phyloP scores from a whole-genome alignment of 1,140 invertebrate genomes.

The Melanaphis sacchari region DNA sequence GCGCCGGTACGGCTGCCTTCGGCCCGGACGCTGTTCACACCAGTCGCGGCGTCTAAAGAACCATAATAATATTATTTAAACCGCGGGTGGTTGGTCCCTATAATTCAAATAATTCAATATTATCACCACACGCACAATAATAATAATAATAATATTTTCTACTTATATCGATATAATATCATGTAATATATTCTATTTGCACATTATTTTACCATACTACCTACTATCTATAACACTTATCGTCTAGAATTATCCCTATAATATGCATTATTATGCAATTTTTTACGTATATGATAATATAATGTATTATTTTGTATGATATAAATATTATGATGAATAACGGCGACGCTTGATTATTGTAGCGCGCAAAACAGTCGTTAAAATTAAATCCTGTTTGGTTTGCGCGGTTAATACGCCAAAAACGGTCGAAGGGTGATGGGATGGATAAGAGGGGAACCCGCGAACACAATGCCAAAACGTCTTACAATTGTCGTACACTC shows the following conservation, averaged over 20 bases:
- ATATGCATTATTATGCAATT: background rate
- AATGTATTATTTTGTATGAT: background rate
- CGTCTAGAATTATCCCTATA: background rate
- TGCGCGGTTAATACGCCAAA: background rate
- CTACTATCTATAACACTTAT: background rate
- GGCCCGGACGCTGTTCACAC: constrained; percentile 49
- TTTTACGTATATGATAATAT: too few relatives aligned
- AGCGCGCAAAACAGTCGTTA: constrained; percentile 26
- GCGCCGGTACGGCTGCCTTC: constrained; percentile 11
- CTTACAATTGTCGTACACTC: background rate
- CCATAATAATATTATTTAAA: background rate
- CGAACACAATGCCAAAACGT: background rate
- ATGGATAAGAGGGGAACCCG: background rate
- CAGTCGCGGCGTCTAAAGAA: background rate
- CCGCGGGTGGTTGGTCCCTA: background rate
- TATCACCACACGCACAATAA: background rate
- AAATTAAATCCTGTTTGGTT: constrained; percentile 40
- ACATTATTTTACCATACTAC: too few relatives aligned
- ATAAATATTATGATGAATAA: background rate
- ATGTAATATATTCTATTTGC: too few relatives aligned
- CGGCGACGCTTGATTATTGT: background rate
- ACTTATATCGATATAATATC: background rate
- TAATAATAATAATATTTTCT: background rate
- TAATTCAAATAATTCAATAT: background rate
- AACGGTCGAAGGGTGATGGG: background rate